Conservation (phyloP, 1,140 invertebrate species). For the Pachyrhynchus sulphureomaculatus region DNA sequence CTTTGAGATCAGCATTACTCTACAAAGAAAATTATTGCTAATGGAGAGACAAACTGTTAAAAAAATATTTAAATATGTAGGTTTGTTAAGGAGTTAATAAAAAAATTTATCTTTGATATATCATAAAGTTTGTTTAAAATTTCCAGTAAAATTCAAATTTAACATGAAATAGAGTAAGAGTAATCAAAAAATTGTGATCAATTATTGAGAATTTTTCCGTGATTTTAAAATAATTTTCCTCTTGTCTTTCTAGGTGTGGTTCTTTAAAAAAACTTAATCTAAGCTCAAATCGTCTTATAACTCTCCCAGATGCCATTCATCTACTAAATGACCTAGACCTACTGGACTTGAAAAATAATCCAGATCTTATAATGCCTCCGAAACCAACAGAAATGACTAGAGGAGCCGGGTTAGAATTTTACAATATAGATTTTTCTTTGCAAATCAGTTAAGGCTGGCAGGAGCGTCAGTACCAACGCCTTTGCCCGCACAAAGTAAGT, state of each 20-base stretch:
- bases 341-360: slow-evolving; percentile 90
- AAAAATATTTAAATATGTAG: no score
- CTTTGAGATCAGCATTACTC: no score
- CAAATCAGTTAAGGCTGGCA: slow-evolving; percentile 91
- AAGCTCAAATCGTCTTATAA: slow-evolving; percentile 91
- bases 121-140: no score
- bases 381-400: slow-evolving; percentile 79
- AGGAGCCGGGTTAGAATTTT: slow-evolving; percentile 88
- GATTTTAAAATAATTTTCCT: no score
- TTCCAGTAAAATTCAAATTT: no score
- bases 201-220: no score
- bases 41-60: no score
- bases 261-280: slow-evolving; percentile 93
- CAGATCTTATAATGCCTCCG: slow-evolving; percentile 96
- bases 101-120: no score
- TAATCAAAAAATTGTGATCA: no score
- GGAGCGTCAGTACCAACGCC: slow-evolving; percentile 83
- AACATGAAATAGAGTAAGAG: no score
- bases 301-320: slow-evolving; percentile 96
- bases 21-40: no score
- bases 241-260: slow-evolving; percentile 81
- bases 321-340: slow-evolving; percentile 87
- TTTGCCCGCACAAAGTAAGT: slow-evolving; percentile 64
- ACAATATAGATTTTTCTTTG: slow-evolving; percentile 98
- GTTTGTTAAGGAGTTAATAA: no score